Percentiles rank a stretch among this genome's conserved stretches.
Evolutionary conservation across 2,888 invertebrate genomes (phyloP).

Genomic region (Octonoba sinensis): DNA sequence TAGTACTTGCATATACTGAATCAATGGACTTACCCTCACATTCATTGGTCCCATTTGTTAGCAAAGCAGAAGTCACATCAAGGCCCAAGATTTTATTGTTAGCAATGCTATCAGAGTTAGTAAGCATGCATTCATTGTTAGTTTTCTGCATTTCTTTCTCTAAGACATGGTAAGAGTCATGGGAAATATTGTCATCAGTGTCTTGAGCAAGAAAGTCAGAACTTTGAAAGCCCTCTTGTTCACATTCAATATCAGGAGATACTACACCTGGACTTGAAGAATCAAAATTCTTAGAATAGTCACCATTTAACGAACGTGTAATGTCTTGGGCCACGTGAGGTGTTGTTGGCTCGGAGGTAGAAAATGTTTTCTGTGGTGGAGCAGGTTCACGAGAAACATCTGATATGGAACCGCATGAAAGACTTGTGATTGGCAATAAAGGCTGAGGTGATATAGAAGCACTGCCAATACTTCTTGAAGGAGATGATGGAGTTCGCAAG

Average conservation of each 20-base stretch:
- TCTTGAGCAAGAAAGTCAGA: conserved; percentile 60
- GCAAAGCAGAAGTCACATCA: conserved; percentile 4
- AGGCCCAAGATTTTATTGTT: not conserved
- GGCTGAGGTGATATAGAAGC: conserved; percentile 54
- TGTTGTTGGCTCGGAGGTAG: conserved; percentile 52
- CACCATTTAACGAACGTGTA: conserved; percentile 9
- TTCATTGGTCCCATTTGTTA: conserved; percentile 19
- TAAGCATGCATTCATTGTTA: conserved; percentile 29
- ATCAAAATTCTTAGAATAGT: conserved; percentile 8
- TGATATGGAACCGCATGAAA: conserved; percentile 55
- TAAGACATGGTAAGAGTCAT: conserved; percentile 64
- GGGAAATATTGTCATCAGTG: conserved; percentile 65
- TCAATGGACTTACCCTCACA: conserved; percentile 20
- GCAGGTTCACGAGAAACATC: conserved; percentile 21
- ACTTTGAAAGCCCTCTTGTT: conserved; percentile 53
- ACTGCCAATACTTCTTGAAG: conserved; percentile 35
- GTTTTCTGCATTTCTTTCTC: conserved; percentile 40
- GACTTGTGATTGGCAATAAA: conserved; percentile 56
- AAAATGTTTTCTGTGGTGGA: conserved; percentile 29
- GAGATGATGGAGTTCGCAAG: conserved; percentile 32
- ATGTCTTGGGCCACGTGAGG: conserved; percentile 33
- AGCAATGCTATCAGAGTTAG: conserved; percentile 14
- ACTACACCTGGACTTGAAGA: conserved; percentile 26
- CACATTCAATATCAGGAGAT: conserved; percentile 51
- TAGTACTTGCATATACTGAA: not conserved